Percentiles rank a stretch among this genome's conserved stretches.
Conservation (phyloP, 1,140 invertebrate genomes). For the Micrasema minimum region DNA sequence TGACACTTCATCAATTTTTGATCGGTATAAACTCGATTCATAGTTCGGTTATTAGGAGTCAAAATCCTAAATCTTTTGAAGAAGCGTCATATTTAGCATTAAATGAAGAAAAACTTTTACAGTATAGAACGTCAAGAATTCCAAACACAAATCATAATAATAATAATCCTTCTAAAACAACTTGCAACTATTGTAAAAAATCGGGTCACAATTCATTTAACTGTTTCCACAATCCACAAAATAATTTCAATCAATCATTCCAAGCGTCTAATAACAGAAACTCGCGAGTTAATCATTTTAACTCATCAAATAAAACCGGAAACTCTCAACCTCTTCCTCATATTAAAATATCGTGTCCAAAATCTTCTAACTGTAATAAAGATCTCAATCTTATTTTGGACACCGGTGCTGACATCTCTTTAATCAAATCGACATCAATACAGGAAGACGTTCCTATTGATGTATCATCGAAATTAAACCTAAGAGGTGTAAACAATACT, state of each 20-base stretch:
- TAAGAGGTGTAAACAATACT: not conserved
- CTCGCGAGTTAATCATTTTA: too few species aligned
- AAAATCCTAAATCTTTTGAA: slow-evolving; percentile 3
- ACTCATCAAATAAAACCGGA: too few species aligned
- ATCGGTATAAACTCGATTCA: not conserved
- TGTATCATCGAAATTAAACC: not conserved
- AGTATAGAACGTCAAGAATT: not conserved
- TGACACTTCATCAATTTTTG: not conserved
- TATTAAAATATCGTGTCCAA: too few species aligned
- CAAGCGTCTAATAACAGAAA: too few species aligned
- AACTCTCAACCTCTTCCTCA: too few species aligned
- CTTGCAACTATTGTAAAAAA: too few species aligned
- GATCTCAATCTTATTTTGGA: not conserved
- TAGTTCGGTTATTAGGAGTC: not conserved
- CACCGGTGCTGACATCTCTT: slow-evolving; percentile 7
- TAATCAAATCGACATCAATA: slow-evolving; percentile 1
- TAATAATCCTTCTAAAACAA: too few species aligned
- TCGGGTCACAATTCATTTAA: too few species aligned
- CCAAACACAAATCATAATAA: not conserved
- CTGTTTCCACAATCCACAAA: too few species aligned
- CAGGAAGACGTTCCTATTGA: slow-evolving; percentile 10
- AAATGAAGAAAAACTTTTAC: not conserved
- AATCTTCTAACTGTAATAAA: too few species aligned
- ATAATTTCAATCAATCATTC: too few species aligned
- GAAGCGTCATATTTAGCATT: not conserved